Conservation (phyloP, 2,797 vertebrate species). For the Helarctos malayanus region DNA sequence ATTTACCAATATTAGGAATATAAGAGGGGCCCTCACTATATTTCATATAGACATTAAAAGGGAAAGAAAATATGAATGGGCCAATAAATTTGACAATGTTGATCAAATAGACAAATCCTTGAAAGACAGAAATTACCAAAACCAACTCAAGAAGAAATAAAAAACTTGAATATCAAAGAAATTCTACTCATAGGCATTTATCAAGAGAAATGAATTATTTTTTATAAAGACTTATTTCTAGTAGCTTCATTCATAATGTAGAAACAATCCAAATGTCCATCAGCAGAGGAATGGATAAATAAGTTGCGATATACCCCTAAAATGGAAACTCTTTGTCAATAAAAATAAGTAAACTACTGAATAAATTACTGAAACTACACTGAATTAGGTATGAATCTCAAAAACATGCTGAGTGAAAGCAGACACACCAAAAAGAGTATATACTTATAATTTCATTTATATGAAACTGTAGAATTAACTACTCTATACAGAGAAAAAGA, state of each 20-base stretch:
- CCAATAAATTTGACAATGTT: not conserved
- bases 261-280: not conserved
- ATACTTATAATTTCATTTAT: not conserved
- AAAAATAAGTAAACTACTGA: not conserved
- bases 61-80: not conserved
- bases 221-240: not conserved
- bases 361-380: not conserved
- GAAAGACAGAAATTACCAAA: not conserved
- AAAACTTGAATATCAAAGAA: not conserved
- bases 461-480: not conserved
- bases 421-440: not conserved
- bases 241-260: not conserved
- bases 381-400: not conserved
- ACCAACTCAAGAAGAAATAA: slow-evolving; percentile 1
- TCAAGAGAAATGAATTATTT: slow-evolving; percentile 17
- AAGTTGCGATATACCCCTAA: not conserved
- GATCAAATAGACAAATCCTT: slow-evolving; percentile 18
- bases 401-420: not conserved
- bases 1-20: not conserved
- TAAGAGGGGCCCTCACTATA: not conserved
- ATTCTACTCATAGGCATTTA: not conserved
- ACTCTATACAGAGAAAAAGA: not conserved
- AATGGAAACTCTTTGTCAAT: not conserved
- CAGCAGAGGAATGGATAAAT: not conserved
- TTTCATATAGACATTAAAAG: not conserved